Base-by-base conservation (phyloP, 2,113 vertebrate species). In the Paratilapia polleni region DNA sequence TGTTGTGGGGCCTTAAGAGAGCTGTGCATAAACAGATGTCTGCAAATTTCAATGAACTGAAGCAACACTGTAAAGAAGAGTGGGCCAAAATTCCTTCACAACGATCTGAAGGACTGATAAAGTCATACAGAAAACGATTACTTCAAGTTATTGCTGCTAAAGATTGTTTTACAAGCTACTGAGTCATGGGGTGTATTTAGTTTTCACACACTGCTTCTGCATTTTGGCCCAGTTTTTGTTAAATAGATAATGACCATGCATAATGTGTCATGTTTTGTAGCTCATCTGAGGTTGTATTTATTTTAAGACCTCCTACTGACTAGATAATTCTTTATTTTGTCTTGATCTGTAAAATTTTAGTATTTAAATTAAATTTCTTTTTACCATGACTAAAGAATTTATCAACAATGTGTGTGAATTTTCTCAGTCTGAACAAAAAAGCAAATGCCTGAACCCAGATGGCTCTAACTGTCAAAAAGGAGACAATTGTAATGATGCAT, bases 401-500 rank as follows among this genome's bases (percentile, higher is more conserved):
- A 52, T 52, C 66, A 70, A 49, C 43, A 70, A 70, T 49, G 19
- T 70, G 66, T 5, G 66, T 28, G 66, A 70, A 49, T 20, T 70
- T 41, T 49, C 43, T 11, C 6, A 47, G 49, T 59, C 22, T 34
- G 22, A 38, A 64, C 8, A 80, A 36, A 36, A 59, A 24, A 57
- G 6, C 15, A 77, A 36, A 63, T 20, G 74, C 57, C 38, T 58
- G 58, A 77, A 20, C 13, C 26, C 26, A 47, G 22, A 57, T 77
- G 74, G 7, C 49, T 64, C n/a, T n/a, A 77, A 85, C 43, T 38
- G 60, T 83, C 61, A 82, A 20, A 56, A 58, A 82, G n/a, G 2
- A 36, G 14, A 41, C 34, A 60, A n/a, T n/a, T 38, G n/a, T 15
- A 14, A 60, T 20, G 54, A 17, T 59, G 78, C 60, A 24, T 64